Evolutionary conservation across 53 echinoderm and acorn worm species (phyloP).

Genomic region (Actinopyga echinites): DNA sequence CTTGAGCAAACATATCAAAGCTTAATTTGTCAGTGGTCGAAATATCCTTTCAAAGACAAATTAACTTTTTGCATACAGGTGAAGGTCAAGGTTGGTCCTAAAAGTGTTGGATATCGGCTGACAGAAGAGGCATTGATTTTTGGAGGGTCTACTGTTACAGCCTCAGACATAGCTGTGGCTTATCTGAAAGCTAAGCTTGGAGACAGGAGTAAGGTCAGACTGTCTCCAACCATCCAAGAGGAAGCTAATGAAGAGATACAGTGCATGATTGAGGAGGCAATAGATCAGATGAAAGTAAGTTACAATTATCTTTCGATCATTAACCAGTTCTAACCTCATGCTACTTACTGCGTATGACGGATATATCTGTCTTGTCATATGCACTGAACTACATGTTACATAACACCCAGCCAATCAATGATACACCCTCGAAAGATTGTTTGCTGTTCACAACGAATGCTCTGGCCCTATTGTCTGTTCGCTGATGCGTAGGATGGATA

Average conservation of each 20-base stretch:
- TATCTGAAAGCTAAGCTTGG: conserved; percentile 61
- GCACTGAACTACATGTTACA: no score
- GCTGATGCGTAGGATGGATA: no score
- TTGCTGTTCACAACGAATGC: no score
- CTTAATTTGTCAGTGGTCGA: no score
- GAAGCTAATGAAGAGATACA: conserved; percentile 73
- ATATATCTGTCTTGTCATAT: no score
- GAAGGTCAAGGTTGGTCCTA: conserved; percentile 70
- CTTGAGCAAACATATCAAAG: no score
- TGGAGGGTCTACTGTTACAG: conserved; percentile 76
- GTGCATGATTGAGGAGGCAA: conserved; percentile 70
- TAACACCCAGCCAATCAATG: no score
- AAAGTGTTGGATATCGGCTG: conserved; percentile 81
- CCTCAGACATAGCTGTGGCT: conserved; percentile 86
- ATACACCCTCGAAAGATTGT: no score
- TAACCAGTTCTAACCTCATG: no score
- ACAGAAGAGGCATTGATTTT: conserved; percentile 63
- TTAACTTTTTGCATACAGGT: conserved; percentile 46
- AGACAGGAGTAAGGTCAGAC: conserved; percentile 41
- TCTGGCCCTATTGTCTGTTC: no score
- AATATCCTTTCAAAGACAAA: no score
- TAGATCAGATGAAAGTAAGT: conserved; percentile 92
- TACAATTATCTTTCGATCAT: neutral
- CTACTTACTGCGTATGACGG: no score
- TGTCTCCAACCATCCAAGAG: conserved; percentile 48